Evolutionary conservation across 2,113 vertebrate genomes (phyloP).

Genomic region (Campylomormyrus tamandua): DNA sequence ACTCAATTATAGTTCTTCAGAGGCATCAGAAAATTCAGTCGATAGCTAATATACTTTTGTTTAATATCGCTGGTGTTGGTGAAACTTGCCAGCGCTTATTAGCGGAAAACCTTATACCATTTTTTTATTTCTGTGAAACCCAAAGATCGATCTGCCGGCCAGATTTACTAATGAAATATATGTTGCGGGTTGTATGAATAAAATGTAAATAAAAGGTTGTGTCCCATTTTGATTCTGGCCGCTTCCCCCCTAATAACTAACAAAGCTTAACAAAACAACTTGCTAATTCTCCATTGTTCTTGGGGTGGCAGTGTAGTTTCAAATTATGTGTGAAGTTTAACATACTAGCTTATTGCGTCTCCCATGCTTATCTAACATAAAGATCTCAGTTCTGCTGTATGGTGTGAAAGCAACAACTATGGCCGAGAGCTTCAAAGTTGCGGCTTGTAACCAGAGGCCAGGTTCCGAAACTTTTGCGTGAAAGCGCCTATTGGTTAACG

Average conservation of each 20-base stretch:
- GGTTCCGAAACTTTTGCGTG: neutral
- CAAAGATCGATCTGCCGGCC: neutral
- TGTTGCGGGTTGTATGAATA: neutral
- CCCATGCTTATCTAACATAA: neutral
- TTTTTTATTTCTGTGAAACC: neutral
- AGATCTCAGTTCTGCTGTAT: neutral
- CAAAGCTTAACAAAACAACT: neutral
- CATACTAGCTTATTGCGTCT: neutral
- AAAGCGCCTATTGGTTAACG: neutral
- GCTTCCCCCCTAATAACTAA: neutral
- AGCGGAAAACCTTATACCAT: neutral
- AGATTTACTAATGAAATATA: neutral
- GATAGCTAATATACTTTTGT: neutral
- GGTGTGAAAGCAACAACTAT: neutral
- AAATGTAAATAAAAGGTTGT: neutral
- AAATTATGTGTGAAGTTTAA: neutral
- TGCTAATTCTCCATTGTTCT: neutral
- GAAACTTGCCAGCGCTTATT: neutral
- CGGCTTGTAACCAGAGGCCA: neutral
- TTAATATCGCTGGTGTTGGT: neutral
- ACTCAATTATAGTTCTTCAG: neutral
- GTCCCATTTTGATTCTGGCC: neutral
- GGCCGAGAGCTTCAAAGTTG: neutral
- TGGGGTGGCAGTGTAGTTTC: neutral
- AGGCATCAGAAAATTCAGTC: neutral